A percentile compares a stretch with the other conserved stretches of the same genome.
Conservation (phyloP, 2,888 invertebrate genomes). For the Ichneumoninae sp. region DNA sequence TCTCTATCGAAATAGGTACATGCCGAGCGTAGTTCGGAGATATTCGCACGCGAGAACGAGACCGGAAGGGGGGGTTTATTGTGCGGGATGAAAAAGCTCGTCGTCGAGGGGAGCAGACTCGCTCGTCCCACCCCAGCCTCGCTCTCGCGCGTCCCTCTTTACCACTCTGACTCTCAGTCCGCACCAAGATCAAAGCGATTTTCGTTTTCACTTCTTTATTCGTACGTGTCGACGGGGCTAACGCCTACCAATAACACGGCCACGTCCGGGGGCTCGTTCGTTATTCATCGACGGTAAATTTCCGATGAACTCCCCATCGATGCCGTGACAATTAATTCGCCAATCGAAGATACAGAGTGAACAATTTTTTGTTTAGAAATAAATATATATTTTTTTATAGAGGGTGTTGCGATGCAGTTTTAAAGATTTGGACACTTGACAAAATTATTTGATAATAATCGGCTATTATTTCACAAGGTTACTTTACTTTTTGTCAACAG, state of each 20-base stretch:
- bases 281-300: background rate
- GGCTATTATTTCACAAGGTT: too few relatives aligned
- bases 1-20: constrained; percentile 18
- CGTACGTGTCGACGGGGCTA: constrained; percentile 37
- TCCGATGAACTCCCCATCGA: background rate
- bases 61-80: background rate
- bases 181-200: constrained; percentile 47
- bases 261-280: background rate
- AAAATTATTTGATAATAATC: too few relatives aligned
- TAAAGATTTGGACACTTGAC: too few relatives aligned
- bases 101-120: constrained; percentile 39
- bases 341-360: background rate
- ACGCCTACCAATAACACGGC: constrained; percentile 21
- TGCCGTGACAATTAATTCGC: background rate
- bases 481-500: too few relatives aligned
- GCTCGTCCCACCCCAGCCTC: constrained; percentile 23
- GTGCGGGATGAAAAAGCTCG: constrained; percentile 37
- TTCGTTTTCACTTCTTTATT: constrained; percentile 41
- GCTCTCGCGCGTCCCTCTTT: background rate
- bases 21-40: background rate
- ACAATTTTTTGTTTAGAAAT: background rate
- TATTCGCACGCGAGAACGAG: constrained; percentile 13
- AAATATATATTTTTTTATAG: background rate
- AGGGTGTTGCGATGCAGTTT: background rate
- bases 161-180: constrained; percentile 25